Evolutionary conservation across 2,113 vertebrate genomes (phyloP).

Genomic region (Cranoglanis bouderius): DNA sequence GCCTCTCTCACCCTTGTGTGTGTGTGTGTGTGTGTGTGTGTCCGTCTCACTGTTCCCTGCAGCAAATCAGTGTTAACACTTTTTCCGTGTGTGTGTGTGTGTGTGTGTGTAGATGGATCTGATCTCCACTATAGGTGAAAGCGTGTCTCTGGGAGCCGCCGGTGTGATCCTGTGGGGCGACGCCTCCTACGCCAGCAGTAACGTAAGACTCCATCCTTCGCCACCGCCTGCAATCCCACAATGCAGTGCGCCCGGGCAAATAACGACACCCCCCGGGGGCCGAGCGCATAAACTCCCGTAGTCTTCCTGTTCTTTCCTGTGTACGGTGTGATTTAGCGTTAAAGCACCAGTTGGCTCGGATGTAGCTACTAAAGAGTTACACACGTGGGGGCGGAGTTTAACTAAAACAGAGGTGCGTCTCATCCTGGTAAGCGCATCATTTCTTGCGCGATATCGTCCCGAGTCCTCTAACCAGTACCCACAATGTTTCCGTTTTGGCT

Average conservation of each 20-base stretch:
- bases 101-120: constrained; percentile 71
- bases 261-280: background rate
- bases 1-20: background rate
- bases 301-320: background rate
- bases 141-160: constrained; percentile 77
- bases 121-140: constrained; percentile 80
- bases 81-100: constrained; percentile 26
- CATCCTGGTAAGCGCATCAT: background rate
- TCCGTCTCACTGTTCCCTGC: background rate
- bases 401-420: background rate
- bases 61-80: background rate
- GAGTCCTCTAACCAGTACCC: too few relatives aligned
- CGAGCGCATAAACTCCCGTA: background rate
- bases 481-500: too few relatives aligned
- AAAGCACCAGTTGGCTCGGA: background rate
- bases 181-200: constrained; percentile 70
- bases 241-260: background rate
- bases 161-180: constrained; percentile 83
- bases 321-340: background rate
- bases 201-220: constrained; percentile 63
- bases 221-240: background rate
- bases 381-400: too few relatives aligned
- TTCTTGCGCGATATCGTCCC: background rate
- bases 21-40: background rate
- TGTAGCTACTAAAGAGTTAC: too few relatives aligned